These are phyloP conservation scores for Anolis apletophallus DNA, from an alignment of 2,797 vertebrate species.

Conservation along the genomic window DNA sequence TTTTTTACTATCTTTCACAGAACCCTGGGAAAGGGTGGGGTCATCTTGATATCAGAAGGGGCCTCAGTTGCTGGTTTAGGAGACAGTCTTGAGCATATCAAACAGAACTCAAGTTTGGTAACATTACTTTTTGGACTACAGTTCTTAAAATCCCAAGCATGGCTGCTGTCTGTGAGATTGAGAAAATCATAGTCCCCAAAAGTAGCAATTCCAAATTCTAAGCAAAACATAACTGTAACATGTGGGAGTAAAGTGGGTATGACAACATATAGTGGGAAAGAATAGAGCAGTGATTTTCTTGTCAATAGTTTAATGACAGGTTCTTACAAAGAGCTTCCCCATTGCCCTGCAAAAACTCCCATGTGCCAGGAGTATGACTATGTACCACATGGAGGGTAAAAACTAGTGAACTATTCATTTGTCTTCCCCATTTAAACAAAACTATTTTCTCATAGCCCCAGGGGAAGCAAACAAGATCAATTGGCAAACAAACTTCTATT, in stretches of 20 bases:
- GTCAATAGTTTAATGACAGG: conserved; percentile 58
- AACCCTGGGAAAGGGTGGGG: no score
- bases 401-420: conserved; percentile 18
- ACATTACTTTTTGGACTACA: no score
- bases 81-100: background rate
- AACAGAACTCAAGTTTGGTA: conserved; percentile 8
- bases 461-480: conserved; percentile 23
- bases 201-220: no score
- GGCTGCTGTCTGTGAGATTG: no score
- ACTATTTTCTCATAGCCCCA: background rate
- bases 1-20: no score
- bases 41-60: no score
- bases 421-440: conserved; percentile 32
- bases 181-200: no score
- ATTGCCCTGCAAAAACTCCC: background rate
- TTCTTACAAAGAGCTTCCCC: background rate
- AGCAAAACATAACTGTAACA: conserved; percentile 21
- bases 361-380: background rate
- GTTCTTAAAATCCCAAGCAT: no score
- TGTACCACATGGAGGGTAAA: conserved; percentile 10
- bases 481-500: conserved; percentile 37
- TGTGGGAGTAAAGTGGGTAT: conserved; percentile 32
- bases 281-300: conserved; percentile 33
- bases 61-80: background rate
- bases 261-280: conserved; percentile 25